Evolutionary conservation across 2,113 vertebrate genomes (phyloP).

Genomic region (Aptenodytes patagonicus): DNA sequence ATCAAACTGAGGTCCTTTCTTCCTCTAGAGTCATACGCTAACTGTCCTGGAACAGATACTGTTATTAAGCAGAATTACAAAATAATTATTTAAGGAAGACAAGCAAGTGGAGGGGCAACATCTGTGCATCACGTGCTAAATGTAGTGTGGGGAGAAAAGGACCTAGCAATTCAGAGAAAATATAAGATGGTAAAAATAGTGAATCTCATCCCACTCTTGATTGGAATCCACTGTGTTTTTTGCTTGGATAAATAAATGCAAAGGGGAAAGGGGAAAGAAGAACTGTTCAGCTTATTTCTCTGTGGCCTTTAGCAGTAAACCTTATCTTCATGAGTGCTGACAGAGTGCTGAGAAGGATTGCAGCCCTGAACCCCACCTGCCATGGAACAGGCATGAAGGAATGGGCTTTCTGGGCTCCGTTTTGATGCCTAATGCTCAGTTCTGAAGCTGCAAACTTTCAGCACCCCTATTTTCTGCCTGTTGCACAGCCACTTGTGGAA

Average conservation of each 20-base stretch:
- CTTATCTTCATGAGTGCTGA: background rate
- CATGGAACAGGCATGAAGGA: background rate
- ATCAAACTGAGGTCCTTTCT: background rate
- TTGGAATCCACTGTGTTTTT: background rate
- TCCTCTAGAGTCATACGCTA: background rate
- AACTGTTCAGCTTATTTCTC: background rate
- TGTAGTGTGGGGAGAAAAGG: background rate
- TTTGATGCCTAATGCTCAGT: background rate
- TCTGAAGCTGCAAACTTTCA: background rate
- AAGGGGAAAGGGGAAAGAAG: background rate
- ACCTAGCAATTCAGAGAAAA: background rate
- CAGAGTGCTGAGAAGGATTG: background rate
- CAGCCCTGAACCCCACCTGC: background rate
- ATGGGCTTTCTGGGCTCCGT: background rate
- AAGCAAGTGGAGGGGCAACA: background rate
- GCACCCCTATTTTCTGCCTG: background rate
- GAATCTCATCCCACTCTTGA: background rate
- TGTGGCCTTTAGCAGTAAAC: background rate
- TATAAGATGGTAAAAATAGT: background rate
- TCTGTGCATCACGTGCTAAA: constrained; percentile 4
- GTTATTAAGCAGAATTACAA: constrained; percentile 20
- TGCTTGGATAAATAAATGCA: background rate
- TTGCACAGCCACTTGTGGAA: background rate
- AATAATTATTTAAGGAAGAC: background rate
- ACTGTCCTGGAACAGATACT: background rate